phyloP scores from a whole-genome alignment of 2,888 invertebrate genomes.

The Eupithecia vulgata region DNA sequence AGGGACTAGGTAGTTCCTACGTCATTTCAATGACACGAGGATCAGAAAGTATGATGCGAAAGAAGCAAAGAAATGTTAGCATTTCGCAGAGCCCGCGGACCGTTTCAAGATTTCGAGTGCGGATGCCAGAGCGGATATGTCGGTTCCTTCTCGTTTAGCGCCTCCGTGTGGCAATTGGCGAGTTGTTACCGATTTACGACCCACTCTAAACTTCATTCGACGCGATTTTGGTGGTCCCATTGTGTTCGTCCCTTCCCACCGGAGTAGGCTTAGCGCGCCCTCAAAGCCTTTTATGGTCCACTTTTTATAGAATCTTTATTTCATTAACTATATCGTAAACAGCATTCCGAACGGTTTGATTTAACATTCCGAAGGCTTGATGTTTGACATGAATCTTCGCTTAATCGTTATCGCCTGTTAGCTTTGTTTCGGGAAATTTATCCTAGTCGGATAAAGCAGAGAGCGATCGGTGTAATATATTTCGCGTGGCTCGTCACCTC shows the following conservation, averaged over 20 bases:
- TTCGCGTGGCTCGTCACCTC: constrained; percentile 74
- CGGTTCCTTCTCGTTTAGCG: constrained; percentile 75
- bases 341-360: constrained; percentile 49
- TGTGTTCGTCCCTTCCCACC: constrained; percentile 68
- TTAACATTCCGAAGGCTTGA: constrained; percentile 50
- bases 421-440: constrained; percentile 43
- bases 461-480: constrained; percentile 52
- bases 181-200: constrained; percentile 79
- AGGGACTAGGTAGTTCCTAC: too few species aligned
- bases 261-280: constrained; percentile 63
- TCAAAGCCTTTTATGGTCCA: constrained; percentile 70
- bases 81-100: constrained; percentile 47
- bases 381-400: constrained; percentile 49
- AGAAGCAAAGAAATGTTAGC: constrained; percentile 26
- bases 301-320: constrained; percentile 73
- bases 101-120: constrained; percentile 72
- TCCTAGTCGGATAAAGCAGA: constrained; percentile 46
- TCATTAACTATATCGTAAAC: constrained; percentile 71
- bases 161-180: constrained; percentile 82
- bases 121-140: constrained; percentile 80
- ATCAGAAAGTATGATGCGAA: not conserved
- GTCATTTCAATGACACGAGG: not conserved
- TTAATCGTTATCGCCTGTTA: constrained; percentile 40
- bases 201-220: constrained; percentile 80
- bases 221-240: constrained; percentile 81